phyloP scores from a whole-genome alignment of 2,113 vertebrate species.

The Spermophilus dauricus region DNA sequence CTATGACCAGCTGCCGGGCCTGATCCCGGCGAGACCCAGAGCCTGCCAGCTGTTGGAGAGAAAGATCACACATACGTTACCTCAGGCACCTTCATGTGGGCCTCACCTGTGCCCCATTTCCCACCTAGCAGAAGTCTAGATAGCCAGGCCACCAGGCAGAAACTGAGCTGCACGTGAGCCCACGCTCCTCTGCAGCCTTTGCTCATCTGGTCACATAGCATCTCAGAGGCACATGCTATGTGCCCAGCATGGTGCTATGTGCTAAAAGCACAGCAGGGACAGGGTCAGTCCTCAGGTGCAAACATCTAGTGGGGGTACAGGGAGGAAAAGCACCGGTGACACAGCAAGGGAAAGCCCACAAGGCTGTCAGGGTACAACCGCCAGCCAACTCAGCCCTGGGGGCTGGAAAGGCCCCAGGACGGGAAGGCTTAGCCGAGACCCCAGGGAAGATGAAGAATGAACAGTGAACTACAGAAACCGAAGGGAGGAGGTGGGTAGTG shows the following conservation, averaged over 20 bases:
- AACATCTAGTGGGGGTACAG: neutral
- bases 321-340: neutral
- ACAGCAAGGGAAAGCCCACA: neutral
- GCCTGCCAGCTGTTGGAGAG: slow-evolving; percentile 87
- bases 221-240: neutral
- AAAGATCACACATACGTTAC: neutral
- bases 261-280: neutral
- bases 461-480: neutral
- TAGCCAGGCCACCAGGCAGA: neutral
- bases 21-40: slow-evolving; percentile 91
- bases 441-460: neutral
- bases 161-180: neutral
- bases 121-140: neutral
- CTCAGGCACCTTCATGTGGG: neutral
- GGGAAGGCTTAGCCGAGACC: neutral
- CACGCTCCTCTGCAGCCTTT: neutral
- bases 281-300: neutral
- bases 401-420: neutral
- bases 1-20: slow-evolving; percentile 92
- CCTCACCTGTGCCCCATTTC: neutral
- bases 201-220: neutral
- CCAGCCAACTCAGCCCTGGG: neutral
- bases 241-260: too few species aligned
- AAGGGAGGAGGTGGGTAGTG: neutral
- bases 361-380: neutral